A percentile compares a stretch with the other conserved stretches of the same genome.
phyloP scores from a whole-genome alignment of 2,888 invertebrate genomes.

The Dilophus febrilis region DNA sequence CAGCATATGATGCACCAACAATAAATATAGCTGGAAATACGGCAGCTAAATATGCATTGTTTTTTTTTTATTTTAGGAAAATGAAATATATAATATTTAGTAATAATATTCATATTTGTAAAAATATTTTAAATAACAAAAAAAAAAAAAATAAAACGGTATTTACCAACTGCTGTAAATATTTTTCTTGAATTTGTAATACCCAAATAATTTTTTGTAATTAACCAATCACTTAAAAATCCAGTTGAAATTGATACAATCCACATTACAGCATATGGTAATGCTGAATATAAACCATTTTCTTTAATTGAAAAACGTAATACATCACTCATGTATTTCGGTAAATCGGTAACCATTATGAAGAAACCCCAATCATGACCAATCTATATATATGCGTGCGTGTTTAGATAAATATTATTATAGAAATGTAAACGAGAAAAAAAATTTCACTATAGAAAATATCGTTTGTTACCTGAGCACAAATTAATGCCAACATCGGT shows the following conservation, averaged over 20 bases:
- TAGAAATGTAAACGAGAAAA: too few relatives aligned
- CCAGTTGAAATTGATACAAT: conserved; percentile 41
- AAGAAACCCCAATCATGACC: conserved; percentile 50
- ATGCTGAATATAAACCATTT: conserved; percentile 40
- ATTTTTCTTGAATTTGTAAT: conserved; percentile 41
- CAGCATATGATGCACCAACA: conserved; percentile 49
- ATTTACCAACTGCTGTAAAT: conserved; percentile 49
- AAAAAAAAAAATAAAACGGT: neutral
- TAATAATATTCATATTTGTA: too few relatives aligned
- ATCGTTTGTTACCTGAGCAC: conserved; percentile 38
- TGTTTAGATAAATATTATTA: too few relatives aligned
- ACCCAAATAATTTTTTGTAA: conserved; percentile 38
- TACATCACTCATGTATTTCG: conserved; percentile 44
- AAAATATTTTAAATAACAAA: too few relatives aligned
- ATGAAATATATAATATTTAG: neutral
- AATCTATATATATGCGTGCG: conserved; percentile 19
- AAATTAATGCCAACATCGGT: conserved; percentile 57
- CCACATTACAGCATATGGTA: conserved; percentile 46
- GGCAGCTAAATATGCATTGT: conserved; percentile 33
- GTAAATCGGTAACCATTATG: conserved; percentile 46
- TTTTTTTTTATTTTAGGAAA: neutral
- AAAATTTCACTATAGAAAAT: neutral
- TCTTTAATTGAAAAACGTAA: conserved; percentile 40
- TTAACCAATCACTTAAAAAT: conserved; percentile 48
- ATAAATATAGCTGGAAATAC: conserved; percentile 49